A percentile compares a stretch with the other conserved stretches of the same genome.
Evolutionary conservation across 2,797 vertebrate genomes (phyloP).

Genomic region (Hipposideros larvatus): DNA sequence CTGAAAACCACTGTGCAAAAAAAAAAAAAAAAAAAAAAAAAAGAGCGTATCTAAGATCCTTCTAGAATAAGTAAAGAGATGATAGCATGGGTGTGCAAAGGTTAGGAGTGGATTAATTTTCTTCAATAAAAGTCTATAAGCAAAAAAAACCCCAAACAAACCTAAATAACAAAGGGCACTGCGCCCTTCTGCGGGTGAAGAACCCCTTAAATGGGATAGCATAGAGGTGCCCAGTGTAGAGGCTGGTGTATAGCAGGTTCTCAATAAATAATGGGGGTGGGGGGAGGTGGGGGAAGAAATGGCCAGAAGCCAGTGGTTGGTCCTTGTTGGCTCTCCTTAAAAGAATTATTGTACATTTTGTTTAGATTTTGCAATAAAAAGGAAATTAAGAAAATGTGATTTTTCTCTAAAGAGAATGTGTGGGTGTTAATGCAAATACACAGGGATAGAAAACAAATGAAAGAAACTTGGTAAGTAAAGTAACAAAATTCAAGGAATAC

Average conservation of each 20-base stretch:
- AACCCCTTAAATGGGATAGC: not conserved
- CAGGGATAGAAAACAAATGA: not conserved
- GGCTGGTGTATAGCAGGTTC: accelerated
- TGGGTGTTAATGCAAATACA: not conserved
- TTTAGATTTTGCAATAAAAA: constrained; percentile 26
- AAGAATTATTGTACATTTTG: not conserved
- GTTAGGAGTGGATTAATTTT: not conserved
- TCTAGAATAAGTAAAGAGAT: not conserved
- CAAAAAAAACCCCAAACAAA: too few species aligned
- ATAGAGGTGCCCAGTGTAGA: not conserved
- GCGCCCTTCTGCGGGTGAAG: too few species aligned
- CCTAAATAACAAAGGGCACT: not conserved
- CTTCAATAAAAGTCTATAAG: not conserved
- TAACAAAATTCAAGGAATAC: constrained; percentile 22
- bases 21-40: not conserved
- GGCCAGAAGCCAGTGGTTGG: not conserved
- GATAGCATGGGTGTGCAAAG: accelerated
- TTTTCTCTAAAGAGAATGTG: constrained; percentile 25
- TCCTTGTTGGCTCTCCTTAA: not conserved
- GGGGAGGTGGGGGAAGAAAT: not conserved
- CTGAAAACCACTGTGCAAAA: not conserved
- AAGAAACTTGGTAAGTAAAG: not conserved
- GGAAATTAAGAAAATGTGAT: constrained; percentile 44
- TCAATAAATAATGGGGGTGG: not conserved
- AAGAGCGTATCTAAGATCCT: not conserved